phyloP scores from a whole-genome alignment of 2,888 invertebrate genomes.

The Trileptium ribeirensis region DNA sequence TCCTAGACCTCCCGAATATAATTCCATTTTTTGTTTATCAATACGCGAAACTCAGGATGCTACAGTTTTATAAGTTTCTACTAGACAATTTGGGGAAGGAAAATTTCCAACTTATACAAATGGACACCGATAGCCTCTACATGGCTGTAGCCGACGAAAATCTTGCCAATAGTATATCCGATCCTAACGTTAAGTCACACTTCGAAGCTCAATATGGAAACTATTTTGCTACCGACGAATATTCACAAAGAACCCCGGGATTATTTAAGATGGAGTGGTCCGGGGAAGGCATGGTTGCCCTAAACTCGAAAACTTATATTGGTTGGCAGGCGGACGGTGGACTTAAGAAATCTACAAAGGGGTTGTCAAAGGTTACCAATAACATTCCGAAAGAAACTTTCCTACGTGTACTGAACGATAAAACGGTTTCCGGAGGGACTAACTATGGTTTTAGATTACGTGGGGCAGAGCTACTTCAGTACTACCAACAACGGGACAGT shows the following conservation, averaged over 20 bases:
- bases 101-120: slow-evolving; percentile 1
- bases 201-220: neutral
- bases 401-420: neutral
- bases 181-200: neutral
- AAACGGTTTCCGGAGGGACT: neutral
- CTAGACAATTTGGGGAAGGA: neutral
- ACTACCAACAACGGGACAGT: neutral
- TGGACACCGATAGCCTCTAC: slow-evolving; percentile 1
- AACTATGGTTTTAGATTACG: neutral
- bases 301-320: neutral
- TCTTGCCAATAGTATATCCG: neutral
- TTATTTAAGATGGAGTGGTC: neutral
- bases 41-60: neutral
- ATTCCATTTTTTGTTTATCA: slow-evolving; percentile 2
- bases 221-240: neutral
- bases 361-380: neutral
- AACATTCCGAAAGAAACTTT: neutral
- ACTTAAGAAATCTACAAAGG: neutral
- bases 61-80: neutral
- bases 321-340: neutral
- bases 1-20: neutral
- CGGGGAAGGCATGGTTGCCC: neutral
- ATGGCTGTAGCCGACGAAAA: neutral
- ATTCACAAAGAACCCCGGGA: neutral
- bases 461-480: neutral